Percentiles rank a stretch among this genome's conserved stretches.
Evolutionary conservation across 2,797 vertebrate species (phyloP).

Genomic region (Platyrinchus mystaceus): DNA sequence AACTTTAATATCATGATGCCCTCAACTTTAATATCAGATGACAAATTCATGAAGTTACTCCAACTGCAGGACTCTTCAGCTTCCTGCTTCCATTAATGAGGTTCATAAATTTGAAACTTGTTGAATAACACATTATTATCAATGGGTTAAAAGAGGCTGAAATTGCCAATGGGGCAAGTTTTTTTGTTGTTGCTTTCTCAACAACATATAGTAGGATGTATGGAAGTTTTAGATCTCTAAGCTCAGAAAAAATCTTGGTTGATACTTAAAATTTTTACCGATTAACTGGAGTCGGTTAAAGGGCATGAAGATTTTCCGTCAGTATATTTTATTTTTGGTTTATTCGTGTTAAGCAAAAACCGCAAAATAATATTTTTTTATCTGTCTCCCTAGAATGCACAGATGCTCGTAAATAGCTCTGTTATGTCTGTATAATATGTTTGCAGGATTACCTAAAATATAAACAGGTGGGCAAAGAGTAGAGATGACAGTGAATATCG

Average conservation of each 20-base stretch:
- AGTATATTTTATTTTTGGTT: background rate
- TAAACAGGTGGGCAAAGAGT: background rate
- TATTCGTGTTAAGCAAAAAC: background rate
- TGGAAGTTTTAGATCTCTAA: background rate
- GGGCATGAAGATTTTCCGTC: background rate
- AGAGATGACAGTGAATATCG: background rate
- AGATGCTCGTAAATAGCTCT: background rate
- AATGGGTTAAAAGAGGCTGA: background rate
- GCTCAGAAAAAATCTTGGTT: background rate
- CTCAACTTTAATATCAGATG: background rate
- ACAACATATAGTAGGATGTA: no score
- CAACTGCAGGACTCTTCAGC: background rate
- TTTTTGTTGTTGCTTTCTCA: background rate
- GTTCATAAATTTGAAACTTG: background rate
- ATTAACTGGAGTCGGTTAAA: background rate
- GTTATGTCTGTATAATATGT: background rate
- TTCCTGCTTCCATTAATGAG: background rate
- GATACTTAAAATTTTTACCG: background rate
- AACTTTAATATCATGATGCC: background rate
- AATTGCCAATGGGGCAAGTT: background rate
- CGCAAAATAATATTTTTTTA: background rate
- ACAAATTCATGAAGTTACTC: background rate
- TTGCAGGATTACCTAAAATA: background rate
- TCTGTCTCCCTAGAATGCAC: background rate
- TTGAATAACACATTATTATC: background rate